These are phyloP conservation scores for Drosophila lacertosa DNA, from an alignment of 1,140 invertebrate species.

Conservation along the genomic window DNA sequence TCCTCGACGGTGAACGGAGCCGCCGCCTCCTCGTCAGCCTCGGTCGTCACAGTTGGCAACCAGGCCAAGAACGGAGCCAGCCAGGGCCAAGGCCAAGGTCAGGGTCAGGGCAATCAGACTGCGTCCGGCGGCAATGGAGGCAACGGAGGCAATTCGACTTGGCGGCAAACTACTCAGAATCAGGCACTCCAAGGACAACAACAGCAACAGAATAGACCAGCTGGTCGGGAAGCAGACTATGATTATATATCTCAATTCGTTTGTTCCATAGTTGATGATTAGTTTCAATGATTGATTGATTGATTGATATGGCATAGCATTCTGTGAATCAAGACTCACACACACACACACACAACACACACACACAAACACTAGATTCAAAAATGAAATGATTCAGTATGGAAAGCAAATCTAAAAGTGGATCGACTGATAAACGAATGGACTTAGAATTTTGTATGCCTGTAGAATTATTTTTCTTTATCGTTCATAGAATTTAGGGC, in stretches of 20 bases:
- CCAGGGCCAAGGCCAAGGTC: no score
- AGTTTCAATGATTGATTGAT: constrained; percentile 38
- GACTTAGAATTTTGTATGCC: constrained; percentile 81
- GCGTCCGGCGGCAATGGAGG: no score
- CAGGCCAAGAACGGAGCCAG: constrained; percentile 38
- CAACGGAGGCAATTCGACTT: constrained; percentile 64
- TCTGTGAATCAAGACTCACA: constrained; percentile 49
- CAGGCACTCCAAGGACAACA: constrained; percentile 67
- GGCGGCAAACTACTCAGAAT: constrained; percentile 71
- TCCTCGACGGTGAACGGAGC: constrained; percentile 43
- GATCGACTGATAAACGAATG: constrained; percentile 81
- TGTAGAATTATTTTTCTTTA: constrained; percentile 78
- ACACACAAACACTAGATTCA: constrained; percentile 33
- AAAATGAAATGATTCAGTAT: constrained; percentile 57
- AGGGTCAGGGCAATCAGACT: no score
- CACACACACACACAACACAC: constrained; percentile 9
- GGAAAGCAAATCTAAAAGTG: constrained; percentile 59
- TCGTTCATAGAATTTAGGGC: constrained; percentile 69
- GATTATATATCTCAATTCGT: constrained; percentile 83
- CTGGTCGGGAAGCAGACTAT: constrained; percentile 78
- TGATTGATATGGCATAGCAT: constrained; percentile 38
- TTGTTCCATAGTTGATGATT: constrained; percentile 84
- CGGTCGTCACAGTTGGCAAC: no score
- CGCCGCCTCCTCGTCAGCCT: no score
- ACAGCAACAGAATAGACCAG: constrained; percentile 71